Evolutionary conservation across 1,140 invertebrate genomes (phyloP).

Genomic region (Drosophila miranda): DNA sequence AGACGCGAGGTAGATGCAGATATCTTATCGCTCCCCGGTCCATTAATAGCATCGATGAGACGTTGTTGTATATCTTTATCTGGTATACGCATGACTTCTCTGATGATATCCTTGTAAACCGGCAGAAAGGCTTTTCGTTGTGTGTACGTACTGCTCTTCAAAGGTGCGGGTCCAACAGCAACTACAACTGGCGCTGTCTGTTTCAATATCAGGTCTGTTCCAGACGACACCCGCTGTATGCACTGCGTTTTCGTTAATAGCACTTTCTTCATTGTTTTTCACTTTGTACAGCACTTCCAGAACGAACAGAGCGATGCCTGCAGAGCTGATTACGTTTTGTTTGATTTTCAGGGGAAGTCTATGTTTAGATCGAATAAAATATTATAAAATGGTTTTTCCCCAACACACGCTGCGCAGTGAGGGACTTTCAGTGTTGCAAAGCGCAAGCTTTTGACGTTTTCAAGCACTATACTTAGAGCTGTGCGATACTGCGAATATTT

Average conservation of each 20-base stretch:
- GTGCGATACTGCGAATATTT: background rate
- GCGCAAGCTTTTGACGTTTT: background rate
- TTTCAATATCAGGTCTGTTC: slow-evolving; percentile 21
- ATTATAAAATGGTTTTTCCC: slow-evolving; percentile 62
- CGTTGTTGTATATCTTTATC: slow-evolving; percentile 71
- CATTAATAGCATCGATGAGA: slow-evolving; percentile 73
- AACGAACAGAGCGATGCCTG: background rate
- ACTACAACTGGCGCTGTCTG: slow-evolving; percentile 13
- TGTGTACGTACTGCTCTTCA: slow-evolving; percentile 49
- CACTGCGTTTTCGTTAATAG: slow-evolving; percentile 62
- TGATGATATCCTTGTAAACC: slow-evolving; percentile 70
- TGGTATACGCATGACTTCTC: slow-evolving; percentile 60
- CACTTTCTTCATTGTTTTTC: slow-evolving; percentile 63
- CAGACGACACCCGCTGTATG: slow-evolving; percentile 17
- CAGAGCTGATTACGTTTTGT: background rate
- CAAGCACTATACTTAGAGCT: slow-evolving; percentile 13
- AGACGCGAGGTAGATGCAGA: slow-evolving; percentile 31
- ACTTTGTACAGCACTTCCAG: background rate
- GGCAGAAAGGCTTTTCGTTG: slow-evolving; percentile 60
- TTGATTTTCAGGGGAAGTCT: slow-evolving; percentile 36
- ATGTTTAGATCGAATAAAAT: slow-evolving; percentile 33
- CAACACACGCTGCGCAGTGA: slow-evolving; percentile 39
- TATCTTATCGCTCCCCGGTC: slow-evolving; percentile 41
- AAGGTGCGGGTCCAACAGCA: slow-evolving; percentile 18
- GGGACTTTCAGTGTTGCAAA: slow-evolving; percentile 18